Base-by-base conservation (phyloP, 2,888 invertebrate genomes). In the Melangyna quadrimaculata region DNA sequence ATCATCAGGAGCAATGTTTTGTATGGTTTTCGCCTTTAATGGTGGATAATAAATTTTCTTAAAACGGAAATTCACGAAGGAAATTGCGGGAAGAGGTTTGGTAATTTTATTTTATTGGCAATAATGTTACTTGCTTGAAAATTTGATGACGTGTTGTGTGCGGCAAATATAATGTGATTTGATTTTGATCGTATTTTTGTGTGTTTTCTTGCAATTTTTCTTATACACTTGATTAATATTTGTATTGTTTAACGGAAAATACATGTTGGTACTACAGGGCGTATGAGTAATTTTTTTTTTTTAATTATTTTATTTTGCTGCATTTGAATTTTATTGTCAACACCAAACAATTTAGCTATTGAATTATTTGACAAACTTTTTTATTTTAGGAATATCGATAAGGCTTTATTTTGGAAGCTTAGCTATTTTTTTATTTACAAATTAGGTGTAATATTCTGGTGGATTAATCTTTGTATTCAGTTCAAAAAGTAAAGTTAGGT, bases 101-200 rank as follows among this genome's bases (percentile, higher is more conserved):
- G 86, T 86, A 86, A 86, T 86, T 86, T 73, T 73, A 70, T 77
- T 86, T 86, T 86, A 86, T 86, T 81, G 81, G 69, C 81, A 86
- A 86, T 86, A 84, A 79, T 77, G 80, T 40, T n/a, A n/a, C n/a
- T 80, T 61, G 53, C n/a, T 51, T 32, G 59, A 79, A 80, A 80
- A 72, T 80, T 79, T 80, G 84, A 80, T 48, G 80, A 84, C 80
- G 72, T 61, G 67, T 73, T 14, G 22, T 22, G 19, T 53, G 67
- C 35, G 35, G 4, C 17, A 48, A 27, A 71, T 57, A 67, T 82
- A 82, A 73, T 73, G 35, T 51, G 72, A 82, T 78, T 69, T 72
- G 78, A 65, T 48, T 35, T 10, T 35, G 61, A 59, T 51, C 35
- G 17, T 45, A 27, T 19, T 9, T 27, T 27, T 17, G 10, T 19